Evolutionary conservation across 2,888 invertebrate species (phyloP).

Genomic region (Scrobipalpa costella): DNA sequence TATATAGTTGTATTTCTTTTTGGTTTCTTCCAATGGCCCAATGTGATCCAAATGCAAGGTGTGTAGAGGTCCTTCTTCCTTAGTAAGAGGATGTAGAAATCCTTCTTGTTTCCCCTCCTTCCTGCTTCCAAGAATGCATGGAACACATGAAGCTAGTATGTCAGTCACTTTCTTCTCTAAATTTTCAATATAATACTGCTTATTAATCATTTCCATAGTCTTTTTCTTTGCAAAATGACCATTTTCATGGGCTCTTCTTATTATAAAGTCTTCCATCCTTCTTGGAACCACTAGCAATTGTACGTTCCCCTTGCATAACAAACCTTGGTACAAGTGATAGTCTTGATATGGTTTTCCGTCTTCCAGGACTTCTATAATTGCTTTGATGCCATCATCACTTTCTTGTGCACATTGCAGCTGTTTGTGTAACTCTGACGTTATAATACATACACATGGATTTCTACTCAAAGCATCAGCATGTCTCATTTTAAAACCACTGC

Average conservation of each 20-base stretch:
- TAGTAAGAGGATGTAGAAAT: too few relatives aligned
- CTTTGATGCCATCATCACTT: slow-evolving; percentile 5
- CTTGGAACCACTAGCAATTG: slow-evolving; percentile 22
- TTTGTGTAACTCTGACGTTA: not conserved
- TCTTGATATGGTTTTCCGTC: slow-evolving; percentile 13
- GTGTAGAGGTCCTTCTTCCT: too few relatives aligned
- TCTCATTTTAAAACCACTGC: too few relatives aligned
- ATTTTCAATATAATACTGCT: slow-evolving; percentile 43
- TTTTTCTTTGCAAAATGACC: slow-evolving; percentile 41
- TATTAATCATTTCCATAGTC: slow-evolving; percentile 39
- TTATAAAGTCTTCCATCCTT: slow-evolving; percentile 24
- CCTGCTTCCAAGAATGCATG: too few relatives aligned
- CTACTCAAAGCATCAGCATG: slow-evolving; percentile 1
- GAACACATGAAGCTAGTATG: too few relatives aligned
- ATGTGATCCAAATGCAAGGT: too few relatives aligned
- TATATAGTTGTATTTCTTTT: too few relatives aligned
- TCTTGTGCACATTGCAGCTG: not conserved
- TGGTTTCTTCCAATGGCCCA: too few relatives aligned
- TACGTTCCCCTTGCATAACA: slow-evolving; percentile 26
- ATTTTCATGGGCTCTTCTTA: slow-evolving; percentile 27
- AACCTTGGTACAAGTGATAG: slow-evolving; percentile 17
- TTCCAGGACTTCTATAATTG: slow-evolving; percentile 28
- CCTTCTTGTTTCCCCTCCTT: too few relatives aligned
- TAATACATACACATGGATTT: not conserved
- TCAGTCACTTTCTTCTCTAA: too few relatives aligned